These are phyloP conservation scores for Odontamblyopus lacepedii DNA, from an alignment of 2,797 vertebrate genomes.

Conservation along the genomic window DNA sequence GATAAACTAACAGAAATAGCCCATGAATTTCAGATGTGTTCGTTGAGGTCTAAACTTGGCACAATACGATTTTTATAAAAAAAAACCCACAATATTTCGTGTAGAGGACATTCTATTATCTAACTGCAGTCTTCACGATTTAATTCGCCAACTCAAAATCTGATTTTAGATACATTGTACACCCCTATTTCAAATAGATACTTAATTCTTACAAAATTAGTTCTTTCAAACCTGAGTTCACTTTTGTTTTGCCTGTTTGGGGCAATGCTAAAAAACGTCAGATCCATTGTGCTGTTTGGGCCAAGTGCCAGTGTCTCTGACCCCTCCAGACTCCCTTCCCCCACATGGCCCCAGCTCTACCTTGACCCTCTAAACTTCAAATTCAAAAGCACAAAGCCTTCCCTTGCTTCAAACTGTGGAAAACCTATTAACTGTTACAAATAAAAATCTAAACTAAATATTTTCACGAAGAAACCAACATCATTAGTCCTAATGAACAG, in stretches of 20 bases:
- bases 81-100: too few relatives aligned
- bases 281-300: slow-evolving; percentile 37
- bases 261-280: slow-evolving; percentile 44
- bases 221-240: slow-evolving; percentile 11
- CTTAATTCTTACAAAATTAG: background rate
- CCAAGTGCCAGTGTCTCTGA: slow-evolving; percentile 52
- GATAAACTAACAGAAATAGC: too few relatives aligned
- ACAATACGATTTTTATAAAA: too few relatives aligned
- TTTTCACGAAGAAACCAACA: background rate
- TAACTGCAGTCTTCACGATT: too few relatives aligned
- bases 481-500: background rate
- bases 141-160: too few relatives aligned
- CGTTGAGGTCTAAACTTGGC: too few relatives aligned
- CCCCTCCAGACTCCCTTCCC: slow-evolving; percentile 61
- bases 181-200: too few relatives aligned
- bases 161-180: too few relatives aligned
- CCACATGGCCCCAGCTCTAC: slow-evolving; percentile 68
- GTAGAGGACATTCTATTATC: too few relatives aligned
- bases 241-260: slow-evolving; percentile 21
- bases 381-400: slow-evolving; percentile 83
- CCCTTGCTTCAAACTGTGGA: slow-evolving; percentile 38
- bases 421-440: slow-evolving; percentile 66
- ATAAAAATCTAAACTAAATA: slow-evolving; percentile 50
- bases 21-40: too few relatives aligned
- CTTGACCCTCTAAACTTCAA: slow-evolving; percentile 82